Base-by-base conservation (phyloP, 2,888 invertebrate genomes). In the Cantharis rufa region DNA sequence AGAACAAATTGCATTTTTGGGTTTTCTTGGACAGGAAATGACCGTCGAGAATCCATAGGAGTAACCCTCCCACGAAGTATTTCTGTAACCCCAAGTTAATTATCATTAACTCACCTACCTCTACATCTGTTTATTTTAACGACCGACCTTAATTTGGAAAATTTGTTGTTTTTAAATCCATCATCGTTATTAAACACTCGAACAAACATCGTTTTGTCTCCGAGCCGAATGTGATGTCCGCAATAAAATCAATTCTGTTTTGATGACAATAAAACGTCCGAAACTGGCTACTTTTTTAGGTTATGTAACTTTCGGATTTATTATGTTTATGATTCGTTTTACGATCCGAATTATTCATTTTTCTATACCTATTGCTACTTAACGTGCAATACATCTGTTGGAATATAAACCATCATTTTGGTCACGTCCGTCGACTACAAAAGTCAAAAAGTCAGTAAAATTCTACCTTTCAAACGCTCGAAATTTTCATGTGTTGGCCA, bases 1-100 rank as follows among this genome's bases (percentile, higher is more conserved):
- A 78, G 76, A 66, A 72, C 74, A 81, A 80, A 81, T 80, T 81
- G 80, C 81, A 80, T 79, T 81, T 81, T 79, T 80, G 75, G 80
- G 81, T 72, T 81, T 81, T 81, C 81, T 79, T 77, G 76, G 78
- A 79, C 81, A 81, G 81, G 81, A 81, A 81, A 81, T 81, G 80
- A 81, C 80, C 81, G 78, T 62, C 32, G 74, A 63, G 79, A 77
- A 77, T 75, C 80, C 81, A 80, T 81, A 80, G 27, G 77, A 73
- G 32, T 72, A 61, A 69, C 77, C 76, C 78, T 80, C 79, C 79
- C 76, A 79, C 79, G 78, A 76, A 68, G 75, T 66, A 71, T 72
- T 78, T 72, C 48, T 75, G 73, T 62, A 72, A 74, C 75, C 62
- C 71, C 71, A 71, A 77, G 77, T 66, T 80, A 81, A 80, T 80